Conservation (phyloP, 1,140 invertebrate genomes). For the Trichogramma pretiosum region DNA sequence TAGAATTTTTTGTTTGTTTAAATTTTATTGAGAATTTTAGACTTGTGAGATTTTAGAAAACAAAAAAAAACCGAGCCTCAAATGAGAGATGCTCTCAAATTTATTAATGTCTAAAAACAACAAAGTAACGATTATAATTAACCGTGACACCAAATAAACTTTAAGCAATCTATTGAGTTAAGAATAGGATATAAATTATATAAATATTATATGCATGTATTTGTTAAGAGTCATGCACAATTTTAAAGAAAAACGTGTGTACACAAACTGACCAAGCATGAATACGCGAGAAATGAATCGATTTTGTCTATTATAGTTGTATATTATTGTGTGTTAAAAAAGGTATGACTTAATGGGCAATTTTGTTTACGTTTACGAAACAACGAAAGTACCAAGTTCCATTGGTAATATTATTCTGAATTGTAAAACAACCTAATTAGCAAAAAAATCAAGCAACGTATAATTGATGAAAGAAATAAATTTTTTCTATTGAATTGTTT, state of each 20-base stretch:
- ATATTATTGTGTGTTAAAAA: neutral
- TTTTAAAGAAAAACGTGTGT: conserved; percentile 6
- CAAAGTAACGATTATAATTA: neutral
- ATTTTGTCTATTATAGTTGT: too few relatives aligned
- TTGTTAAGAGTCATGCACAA: neutral
- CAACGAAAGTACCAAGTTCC: conserved; percentile 18
- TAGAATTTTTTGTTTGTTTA: neutral
- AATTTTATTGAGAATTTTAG: neutral
- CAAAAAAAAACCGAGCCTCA: neutral
- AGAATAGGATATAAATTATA: neutral
- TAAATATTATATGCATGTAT: neutral
- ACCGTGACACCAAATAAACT: conserved; percentile 13
- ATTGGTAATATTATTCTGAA: conserved; percentile 1
- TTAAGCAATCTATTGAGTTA: conserved; percentile 12
- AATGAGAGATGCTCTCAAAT: neutral
- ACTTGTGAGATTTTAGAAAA: neutral
- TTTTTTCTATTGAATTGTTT: conserved; percentile 4
- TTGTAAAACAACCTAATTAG: neutral
- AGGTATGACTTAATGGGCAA: neutral
- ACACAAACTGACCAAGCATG: too few relatives aligned
- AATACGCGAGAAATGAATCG: too few relatives aligned
- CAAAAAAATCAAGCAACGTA: conserved; percentile 3
- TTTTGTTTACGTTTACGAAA: conserved; percentile 11
- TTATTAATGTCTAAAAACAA: neutral
- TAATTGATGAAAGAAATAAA: neutral